Evolutionary conservation across 1,140 invertebrate species (phyloP), one percentile per base, ranked within the genome.

Genomic region (Conus ventricosus): DNA sequence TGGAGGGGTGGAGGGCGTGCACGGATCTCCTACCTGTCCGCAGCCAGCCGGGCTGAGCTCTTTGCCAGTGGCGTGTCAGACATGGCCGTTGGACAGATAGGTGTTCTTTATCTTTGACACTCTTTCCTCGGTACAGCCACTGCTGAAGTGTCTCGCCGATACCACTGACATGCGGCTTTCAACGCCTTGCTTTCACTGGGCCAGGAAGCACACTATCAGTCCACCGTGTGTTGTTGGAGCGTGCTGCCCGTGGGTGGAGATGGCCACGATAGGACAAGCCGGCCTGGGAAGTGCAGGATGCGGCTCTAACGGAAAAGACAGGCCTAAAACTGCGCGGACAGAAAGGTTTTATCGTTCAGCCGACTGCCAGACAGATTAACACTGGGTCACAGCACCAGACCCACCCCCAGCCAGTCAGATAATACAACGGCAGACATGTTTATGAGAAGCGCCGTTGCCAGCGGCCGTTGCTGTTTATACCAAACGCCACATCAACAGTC

Each of bases 41-140:
- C 7, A 71, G 11, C 67, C 20, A 20, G 6, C 67, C 6, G 23
- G 23, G 23, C 20, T 71, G 13, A n/a, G 67, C 67, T 23, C 23
- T 71, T 71, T 71, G 8, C 6, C 67, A 71, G 20, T 71, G 6
- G 11, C 20, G 67, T 71, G 67, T 71, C 67, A 71, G 67, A 71
- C 67, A 71, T 20, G 67, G 67, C 13, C 7, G 67, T 23, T 71
- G 67, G 20, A 71, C 67, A 71, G 11, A 71, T 71, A 71, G 20
- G 0, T n/a, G 23, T 71, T 71, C 67, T 84, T 83, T 84, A 84
- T 84, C 82, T 84, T 84, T 84, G 82, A 84, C 82, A 84, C 82
- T 84, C 60, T 83, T 60, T 7, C 53, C n/a, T n/a, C 53, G 23
- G 54, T 55, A 84, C 20, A 60, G 25, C 8, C n/a, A 20, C 13